Evolutionary conservation across 2,113 vertebrate genomes (phyloP).

Genomic region (Cyprinodon brontotheroides): DNA sequence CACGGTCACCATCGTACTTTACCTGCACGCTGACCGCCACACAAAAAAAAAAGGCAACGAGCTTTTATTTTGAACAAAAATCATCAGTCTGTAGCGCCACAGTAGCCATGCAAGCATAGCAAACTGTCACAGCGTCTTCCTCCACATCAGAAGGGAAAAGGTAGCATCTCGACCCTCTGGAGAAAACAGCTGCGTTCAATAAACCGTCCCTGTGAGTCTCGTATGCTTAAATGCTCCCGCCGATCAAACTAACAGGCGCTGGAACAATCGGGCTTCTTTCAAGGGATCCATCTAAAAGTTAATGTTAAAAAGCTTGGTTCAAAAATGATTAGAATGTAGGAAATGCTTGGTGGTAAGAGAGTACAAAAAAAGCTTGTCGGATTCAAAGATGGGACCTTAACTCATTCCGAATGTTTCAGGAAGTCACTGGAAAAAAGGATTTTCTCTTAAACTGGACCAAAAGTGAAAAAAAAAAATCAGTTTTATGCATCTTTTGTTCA

Average conservation of each 20-base stretch:
- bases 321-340: constrained; percentile 30
- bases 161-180: constrained; percentile 12
- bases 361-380: constrained; percentile 7
- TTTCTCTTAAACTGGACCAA: neutral
- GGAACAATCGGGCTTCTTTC: constrained; percentile 8
- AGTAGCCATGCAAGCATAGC: constrained; percentile 6
- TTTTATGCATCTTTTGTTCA: neutral
- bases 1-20: constrained; percentile 6
- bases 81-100: neutral
- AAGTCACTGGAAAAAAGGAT: neutral
- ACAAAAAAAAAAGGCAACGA: neutral
- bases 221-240: constrained; percentile 5
- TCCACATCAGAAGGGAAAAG: constrained; percentile 25
- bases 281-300: constrained; percentile 9
- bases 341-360: neutral
- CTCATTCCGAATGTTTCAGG: neutral
- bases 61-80: neutral
- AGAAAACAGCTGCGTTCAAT: constrained; percentile 38
- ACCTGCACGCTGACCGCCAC: neutral
- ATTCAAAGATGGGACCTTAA: neutral
- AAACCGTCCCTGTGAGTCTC: constrained; percentile 9
- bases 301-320: constrained; percentile 33
- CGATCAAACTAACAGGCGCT: constrained; percentile 22
- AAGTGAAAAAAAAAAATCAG: neutral
- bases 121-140: constrained; percentile 11